Evolutionary conservation across 1,140 invertebrate genomes (phyloP), one percentile per base, ranked within the genome.

Genomic region (Venturia canescens): DNA sequence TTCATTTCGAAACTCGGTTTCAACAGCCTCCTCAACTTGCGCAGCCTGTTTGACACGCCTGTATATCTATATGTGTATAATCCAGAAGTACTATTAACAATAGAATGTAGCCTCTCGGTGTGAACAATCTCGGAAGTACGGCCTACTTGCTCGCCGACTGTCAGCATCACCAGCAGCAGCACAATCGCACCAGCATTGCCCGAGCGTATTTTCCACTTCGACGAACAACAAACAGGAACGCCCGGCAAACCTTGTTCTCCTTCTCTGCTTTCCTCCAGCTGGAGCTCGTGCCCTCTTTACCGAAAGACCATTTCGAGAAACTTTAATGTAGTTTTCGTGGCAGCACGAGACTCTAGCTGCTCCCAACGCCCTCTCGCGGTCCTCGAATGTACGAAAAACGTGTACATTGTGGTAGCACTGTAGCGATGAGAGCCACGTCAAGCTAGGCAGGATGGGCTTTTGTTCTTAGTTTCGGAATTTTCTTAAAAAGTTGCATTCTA

Each of bases 291-390:
- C 13, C 66, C 66, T 69, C 26, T 27, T 69, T 69, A 66, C 60
- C 44, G 67, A 81, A 34, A 71, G 50, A 48, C 79, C 74, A 80
- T 78, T 80, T 82, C 57, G 57, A 66, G 71, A 80, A 83, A 83
- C 75, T 83, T 84, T 71, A 85, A 84, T 84, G 82, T 80, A 80
- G 76, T 83, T 83, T 84, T 82, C 72, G 66, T 27, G 69, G 70
- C 63, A 78, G 27, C 34, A n/a, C n/a, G 44, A n/a, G 53, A 69
- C 31, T 29, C 16, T 26, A 67, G 16, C 11, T 4, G 66, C 29
- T 18, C 16, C 27, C 21, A 29, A 29, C 63, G 66, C 29, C 27
- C 66, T 69, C 66, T 69, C 3, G 66, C 16, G 66, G 29, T 69
- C 29, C 66, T 69, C 16, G 66, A 31, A 69, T 69, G 66, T 69